Evolutionary conservation across 1,140 invertebrate species (phyloP), one percentile per base, ranked within the genome.

Genomic region (Anastrepha ludens): DNA sequence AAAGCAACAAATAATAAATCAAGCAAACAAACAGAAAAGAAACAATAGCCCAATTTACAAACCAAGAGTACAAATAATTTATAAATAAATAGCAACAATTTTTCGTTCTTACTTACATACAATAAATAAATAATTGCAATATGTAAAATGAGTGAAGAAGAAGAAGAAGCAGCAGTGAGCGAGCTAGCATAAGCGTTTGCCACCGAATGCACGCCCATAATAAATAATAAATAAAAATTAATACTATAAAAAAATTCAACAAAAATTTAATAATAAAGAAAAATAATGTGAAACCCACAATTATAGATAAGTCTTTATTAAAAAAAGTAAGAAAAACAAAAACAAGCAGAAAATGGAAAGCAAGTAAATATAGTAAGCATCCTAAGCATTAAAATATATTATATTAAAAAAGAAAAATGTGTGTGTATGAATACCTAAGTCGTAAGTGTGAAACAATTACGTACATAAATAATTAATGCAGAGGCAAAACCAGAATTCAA

Each of bases 61-160:
- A 93, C 92, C 91, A 92, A 93, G 90, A 93, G 92, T 93, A 93
- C 92, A 93, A 93, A 93, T 93, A 93, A 92, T 92, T 93, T 92
- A 87, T 85, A 88, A 88, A 81, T 87, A 87, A 87, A 87, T 81
- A 87, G 58, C 64, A 87, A 87, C 62, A 64, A 87, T 65, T 65
- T 65, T 87, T 67, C 47, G 86, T 87, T 64, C 47, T 87, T 55
- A 64, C n/a, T 78, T 74, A 50, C 50, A 87, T 67, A 87, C 59
- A 87, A 74, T 74, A 47, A 87, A 87, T 70, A 87, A 87, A 70
- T 47, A 88, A 87, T 87, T 88, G 87, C 67, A 86, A 64, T 88
- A 62, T 59, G 81, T 60, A 88, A 85, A 85, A 74, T 47, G 47
- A 58, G 17, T 20, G 47, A 81, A 81, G n/a, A 20, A 20, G 62